phyloP scores from a whole-genome alignment of 2,888 invertebrate genomes.

The Orthosia gracilis region DNA sequence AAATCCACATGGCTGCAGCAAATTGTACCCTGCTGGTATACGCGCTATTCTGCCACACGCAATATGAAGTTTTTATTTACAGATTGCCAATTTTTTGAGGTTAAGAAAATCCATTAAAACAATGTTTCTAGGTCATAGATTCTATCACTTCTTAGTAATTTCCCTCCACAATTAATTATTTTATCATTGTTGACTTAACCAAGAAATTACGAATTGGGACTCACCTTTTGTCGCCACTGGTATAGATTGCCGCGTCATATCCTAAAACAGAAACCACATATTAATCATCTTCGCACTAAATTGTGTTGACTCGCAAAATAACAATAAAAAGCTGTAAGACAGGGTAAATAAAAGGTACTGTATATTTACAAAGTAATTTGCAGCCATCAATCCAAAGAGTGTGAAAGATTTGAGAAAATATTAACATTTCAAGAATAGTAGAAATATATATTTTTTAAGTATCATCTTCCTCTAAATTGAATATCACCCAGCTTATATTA shows the following conservation, averaged over 20 bases:
- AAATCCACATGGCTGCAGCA: no score
- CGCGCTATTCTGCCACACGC: neutral
- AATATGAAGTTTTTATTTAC: neutral
- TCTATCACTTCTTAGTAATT: neutral
- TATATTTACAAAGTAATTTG: slow-evolving; percentile 62
- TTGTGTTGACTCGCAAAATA: slow-evolving; percentile 59
- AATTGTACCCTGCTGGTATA: neutral
- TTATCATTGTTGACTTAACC: neutral
- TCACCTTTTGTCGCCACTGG: slow-evolving; percentile 90
- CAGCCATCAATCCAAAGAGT: slow-evolving; percentile 49
- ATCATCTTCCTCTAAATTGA: neutral
- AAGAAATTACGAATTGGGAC: slow-evolving; percentile 63
- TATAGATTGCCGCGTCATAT: slow-evolving; percentile 91
- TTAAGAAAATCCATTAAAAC: neutral
- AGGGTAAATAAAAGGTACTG: slow-evolving; percentile 33
- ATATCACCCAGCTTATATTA: neutral
- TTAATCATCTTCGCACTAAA: slow-evolving; percentile 63
- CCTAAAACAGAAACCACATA: slow-evolving; percentile 85
- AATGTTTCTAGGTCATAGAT: neutral
- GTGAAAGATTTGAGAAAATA: slow-evolving; percentile 33
- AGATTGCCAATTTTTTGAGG: neutral
- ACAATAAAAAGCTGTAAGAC: slow-evolving; percentile 66
- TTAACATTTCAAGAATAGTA: slow-evolving; percentile 14
- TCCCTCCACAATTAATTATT: neutral
- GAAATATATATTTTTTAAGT: neutral